phyloP scores from a whole-genome alignment of 2,113 vertebrate genomes.

The Guaruba guarouba region DNA sequence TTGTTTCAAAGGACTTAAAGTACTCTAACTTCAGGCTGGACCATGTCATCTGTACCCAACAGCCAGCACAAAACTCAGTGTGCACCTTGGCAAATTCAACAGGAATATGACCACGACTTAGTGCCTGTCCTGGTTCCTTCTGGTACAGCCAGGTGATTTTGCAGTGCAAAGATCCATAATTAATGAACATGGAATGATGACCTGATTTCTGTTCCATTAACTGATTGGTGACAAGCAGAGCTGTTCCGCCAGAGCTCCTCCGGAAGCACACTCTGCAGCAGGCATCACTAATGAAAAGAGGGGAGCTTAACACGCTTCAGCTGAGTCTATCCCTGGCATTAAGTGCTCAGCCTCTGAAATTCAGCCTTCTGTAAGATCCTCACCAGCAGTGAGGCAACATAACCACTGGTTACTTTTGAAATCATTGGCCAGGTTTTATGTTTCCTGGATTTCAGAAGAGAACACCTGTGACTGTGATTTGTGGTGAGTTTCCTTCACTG shows the following conservation, averaged over 20 bases:
- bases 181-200: not conserved
- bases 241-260: fast-evolving
- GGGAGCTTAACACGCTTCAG: not conserved
- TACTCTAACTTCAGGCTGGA: not conserved
- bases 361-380: not conserved
- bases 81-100: not conserved
- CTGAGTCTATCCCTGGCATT: not conserved
- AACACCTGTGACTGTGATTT: not conserved
- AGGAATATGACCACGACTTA: not conserved
- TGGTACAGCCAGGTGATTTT: not conserved
- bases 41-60: not conserved
- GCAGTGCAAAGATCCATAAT: not conserved
- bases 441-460: not conserved
- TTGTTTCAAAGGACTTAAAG: not conserved
- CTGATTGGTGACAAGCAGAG: not conserved
- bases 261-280: fast-evolving
- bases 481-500: not conserved
- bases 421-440: not conserved
- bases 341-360: not conserved
- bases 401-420: not conserved
- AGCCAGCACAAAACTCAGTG: not conserved
- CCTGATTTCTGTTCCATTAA: not conserved
- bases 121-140: not conserved
- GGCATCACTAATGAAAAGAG: not conserved
- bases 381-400: not conserved